Base-by-base conservation (phyloP, 2,797 vertebrate species). In the Dendrocincla fuliginosa region DNA sequence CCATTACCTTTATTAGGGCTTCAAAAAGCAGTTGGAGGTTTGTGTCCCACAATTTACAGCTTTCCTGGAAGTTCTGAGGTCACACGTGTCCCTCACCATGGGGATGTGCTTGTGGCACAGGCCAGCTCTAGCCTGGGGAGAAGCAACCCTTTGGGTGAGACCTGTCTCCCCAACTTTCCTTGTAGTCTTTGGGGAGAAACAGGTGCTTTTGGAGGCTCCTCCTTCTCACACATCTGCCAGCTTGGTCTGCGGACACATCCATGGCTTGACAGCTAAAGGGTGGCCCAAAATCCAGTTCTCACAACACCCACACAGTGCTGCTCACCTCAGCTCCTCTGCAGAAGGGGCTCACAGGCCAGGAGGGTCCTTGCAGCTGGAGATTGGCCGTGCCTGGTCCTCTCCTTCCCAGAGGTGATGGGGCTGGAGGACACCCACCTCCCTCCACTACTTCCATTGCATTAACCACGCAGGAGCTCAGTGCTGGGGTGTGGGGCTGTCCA, bases 1-100 rank as follows among this genome's bases (percentile, higher is more conserved):
- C 82, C 33, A 2, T 74, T 39, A 30, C 60, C 57, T 97, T 96
- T 96, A 96, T 96, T 96, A 84, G 35, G 68, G 37, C 53, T 89
- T 88, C 16, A n/a, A 15, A 67, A 94, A 94, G 87, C 89, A 61
- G 42, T 16, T 60, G 74, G 60, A 63, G 4, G 2, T 42, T 74
- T 65, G 52, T 76, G 81, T 80, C 81, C 87, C 84, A 74, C 60
- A 42, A 2, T 74, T 67, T 52, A 56, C 41, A 33, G 5, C 46
- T 61, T 85, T n/a, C 22, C 56, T 24, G 3, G 13, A 23, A 32
- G 35, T 67, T 67, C 84, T 63, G 78, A 63, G 70, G n/a, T 56
- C 1, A 1, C 42, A 47, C 0, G 0, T 24, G 46, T 56, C 64
- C 71, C 41, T 91, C 79, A 49, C 23, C 28, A 30, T 1, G 7